A percentile compares a stretch with the other conserved stretches of the same genome.
These are phyloP conservation scores for Nomada fucata DNA, from an alignment of 2,888 invertebrate species.

Conservation along the genomic window DNA sequence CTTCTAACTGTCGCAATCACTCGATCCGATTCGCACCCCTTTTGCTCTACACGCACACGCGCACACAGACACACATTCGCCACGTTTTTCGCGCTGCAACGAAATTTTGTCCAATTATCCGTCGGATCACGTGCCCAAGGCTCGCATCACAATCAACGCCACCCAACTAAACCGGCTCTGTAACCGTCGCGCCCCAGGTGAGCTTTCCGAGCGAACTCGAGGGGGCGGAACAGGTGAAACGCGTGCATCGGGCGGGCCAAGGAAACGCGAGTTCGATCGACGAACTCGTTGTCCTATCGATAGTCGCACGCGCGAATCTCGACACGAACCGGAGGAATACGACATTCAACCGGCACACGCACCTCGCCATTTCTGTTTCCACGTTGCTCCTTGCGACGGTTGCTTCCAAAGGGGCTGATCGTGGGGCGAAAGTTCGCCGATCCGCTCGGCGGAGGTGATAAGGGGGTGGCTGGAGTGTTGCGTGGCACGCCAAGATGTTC, in stretches of 20 bases:
- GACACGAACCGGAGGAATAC: not conserved
- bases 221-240: not conserved
- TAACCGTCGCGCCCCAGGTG: not conserved
- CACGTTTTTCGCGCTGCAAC: constrained; percentile 41
- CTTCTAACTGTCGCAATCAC: not conserved
- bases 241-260: not conserved
- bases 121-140: constrained; percentile 62
- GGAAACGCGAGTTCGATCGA: constrained; percentile 22
- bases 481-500: constrained; percentile 59
- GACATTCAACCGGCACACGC: constrained; percentile 7
- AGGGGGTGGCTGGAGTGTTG: constrained; percentile 48
- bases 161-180: constrained; percentile 14
- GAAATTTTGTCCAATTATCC: constrained; percentile 60
- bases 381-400: not conserved
- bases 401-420: not conserved
- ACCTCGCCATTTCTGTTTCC: not conserved
- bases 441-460: constrained; percentile 41
- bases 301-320: not conserved
- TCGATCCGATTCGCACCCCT: not conserved
- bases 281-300: constrained; percentile 8
- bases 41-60: not conserved
- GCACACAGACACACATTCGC: constrained; percentile 10
- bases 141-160: constrained; percentile 45
- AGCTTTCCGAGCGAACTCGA: not conserved
- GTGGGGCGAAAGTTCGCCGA: constrained; percentile 9